Evolutionary conservation across 2,113 vertebrate species (phyloP).

Genomic region (Elephantulus edwardii): DNA sequence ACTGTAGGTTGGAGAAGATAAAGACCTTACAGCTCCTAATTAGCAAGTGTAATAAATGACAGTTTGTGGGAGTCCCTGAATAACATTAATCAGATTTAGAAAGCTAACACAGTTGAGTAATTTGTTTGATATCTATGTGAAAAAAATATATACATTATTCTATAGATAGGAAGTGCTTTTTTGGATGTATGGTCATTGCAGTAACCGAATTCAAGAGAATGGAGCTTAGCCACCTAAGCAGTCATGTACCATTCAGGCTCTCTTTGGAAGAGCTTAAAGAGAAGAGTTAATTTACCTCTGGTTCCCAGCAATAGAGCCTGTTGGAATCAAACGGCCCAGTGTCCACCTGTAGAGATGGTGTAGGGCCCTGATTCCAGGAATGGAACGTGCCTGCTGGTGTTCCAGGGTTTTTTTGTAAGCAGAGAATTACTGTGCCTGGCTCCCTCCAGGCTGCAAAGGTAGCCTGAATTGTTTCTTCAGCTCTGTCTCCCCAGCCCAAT

Average conservation of each 20-base stretch:
- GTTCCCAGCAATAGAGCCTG: neutral
- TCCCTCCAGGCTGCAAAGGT: neutral
- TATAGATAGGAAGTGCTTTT: constrained; percentile 30
- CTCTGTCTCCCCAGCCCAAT: neutral
- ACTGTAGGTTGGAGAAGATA: constrained; percentile 62
- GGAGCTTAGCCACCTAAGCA: neutral
- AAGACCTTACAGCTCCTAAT: constrained; percentile 69
- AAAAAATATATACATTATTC: neutral
- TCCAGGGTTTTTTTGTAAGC: neutral
- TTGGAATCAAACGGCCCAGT: neutral
- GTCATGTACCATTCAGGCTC: neutral
- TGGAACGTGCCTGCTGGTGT: neutral
- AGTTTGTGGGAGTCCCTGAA: constrained; percentile 65
- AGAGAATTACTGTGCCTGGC: neutral
- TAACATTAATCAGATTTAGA: constrained; percentile 72
- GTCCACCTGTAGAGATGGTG: neutral
- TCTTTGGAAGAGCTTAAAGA: neutral
- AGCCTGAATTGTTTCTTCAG: neutral
- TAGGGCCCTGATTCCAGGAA: neutral
- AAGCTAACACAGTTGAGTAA: constrained; percentile 66
- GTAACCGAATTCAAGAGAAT: neutral
- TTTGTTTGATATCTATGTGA: constrained; percentile 52
- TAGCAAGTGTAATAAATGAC: constrained; percentile 75
- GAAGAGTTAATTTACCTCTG: neutral
- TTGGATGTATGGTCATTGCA: constrained; percentile 7